phyloP scores from a whole-genome alignment of 2,888 invertebrate genomes.

The Gonocerus acuteangulatus region DNA sequence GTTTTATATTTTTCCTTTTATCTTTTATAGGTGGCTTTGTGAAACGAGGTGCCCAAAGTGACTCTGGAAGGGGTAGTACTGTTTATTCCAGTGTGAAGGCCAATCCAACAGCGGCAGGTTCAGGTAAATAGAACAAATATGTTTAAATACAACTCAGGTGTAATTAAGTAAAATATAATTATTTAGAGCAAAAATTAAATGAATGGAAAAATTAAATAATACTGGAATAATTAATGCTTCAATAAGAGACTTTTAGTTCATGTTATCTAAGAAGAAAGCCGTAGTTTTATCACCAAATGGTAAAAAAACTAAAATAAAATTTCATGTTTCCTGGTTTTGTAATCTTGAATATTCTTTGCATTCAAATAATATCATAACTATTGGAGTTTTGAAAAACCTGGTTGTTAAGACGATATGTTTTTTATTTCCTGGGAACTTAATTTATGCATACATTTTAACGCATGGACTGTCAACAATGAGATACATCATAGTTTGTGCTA shows the following conservation, averaged over 20 bases:
- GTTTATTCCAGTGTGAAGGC: conserved; percentile 61
- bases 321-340: neutral
- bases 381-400: too few species aligned
- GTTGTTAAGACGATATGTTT: too few species aligned
- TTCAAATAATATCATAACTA: too few species aligned
- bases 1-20: neutral
- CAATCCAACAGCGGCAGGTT: neutral
- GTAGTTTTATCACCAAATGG: too few species aligned
- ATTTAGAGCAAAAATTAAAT: neutral
- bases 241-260: neutral
- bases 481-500: too few species aligned
- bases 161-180: neutral
- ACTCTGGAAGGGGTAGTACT: conserved; percentile 72
- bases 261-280: neutral
- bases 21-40: conserved; percentile 31
- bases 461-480: too few species aligned
- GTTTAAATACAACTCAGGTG: neutral
- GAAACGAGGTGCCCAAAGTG: conserved; percentile 41
- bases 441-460: too few species aligned
- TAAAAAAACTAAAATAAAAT: neutral
- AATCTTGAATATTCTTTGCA: too few species aligned
- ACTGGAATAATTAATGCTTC: neutral
- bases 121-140: neutral
- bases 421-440: too few species aligned
- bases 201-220: neutral